Evolutionary conservation across 2,888 invertebrate genomes (phyloP).

Genomic region (Terebella lapidaria): DNA sequence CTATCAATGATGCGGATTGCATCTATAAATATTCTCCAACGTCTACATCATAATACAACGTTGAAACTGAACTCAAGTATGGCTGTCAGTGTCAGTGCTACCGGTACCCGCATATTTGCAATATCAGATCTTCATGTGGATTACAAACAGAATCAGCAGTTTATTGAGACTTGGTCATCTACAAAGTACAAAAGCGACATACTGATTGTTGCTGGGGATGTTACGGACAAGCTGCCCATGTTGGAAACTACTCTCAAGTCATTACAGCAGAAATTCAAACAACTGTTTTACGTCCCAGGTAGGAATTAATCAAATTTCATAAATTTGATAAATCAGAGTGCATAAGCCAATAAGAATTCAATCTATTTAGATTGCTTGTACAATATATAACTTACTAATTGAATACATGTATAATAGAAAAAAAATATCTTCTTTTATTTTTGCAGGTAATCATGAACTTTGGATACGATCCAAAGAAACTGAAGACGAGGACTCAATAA

Average conservation of each 20-base stretch:
- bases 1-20: too few relatives aligned
- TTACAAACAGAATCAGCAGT: constrained; percentile 21
- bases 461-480: constrained; percentile 22
- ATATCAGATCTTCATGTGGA: constrained; percentile 29
- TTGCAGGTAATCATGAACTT: constrained; percentile 30
- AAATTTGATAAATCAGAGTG: not conserved
- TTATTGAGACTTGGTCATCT: constrained; percentile 19
- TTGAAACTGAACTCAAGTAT: too few relatives aligned
- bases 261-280: constrained; percentile 18
- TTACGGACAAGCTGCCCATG: constrained; percentile 24
- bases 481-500: constrained; percentile 20
- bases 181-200: constrained; percentile 20
- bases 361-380: too few relatives aligned
- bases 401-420: too few relatives aligned
- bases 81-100: too few relatives aligned
- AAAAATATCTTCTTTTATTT: constrained; percentile 4
- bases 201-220: constrained; percentile 29
- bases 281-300: constrained; percentile 29
- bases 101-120: constrained; percentile 9
- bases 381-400: too few relatives aligned
- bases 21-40: too few relatives aligned
- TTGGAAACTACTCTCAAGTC: constrained; percentile 20
- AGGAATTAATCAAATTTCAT: constrained; percentile 1
- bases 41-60: too few relatives aligned
- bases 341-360: too few relatives aligned